Conservation (phyloP, 2,113 vertebrate genomes). For the Regulus satrapa region DNA sequence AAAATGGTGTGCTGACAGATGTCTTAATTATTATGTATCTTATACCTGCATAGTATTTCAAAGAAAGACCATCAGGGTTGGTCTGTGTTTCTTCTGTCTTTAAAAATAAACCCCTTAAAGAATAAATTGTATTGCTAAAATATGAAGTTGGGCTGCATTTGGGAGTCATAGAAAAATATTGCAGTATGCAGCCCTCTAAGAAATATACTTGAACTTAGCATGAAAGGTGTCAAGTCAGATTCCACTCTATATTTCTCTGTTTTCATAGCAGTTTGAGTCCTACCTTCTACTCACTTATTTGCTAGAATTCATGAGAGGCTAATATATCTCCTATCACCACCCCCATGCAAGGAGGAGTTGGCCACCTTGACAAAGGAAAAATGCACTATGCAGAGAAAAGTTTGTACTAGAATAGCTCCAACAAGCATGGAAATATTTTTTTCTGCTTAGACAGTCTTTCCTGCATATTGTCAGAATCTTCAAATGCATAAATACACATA, state of each 20-base stretch:
- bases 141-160: not conserved
- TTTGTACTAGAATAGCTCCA: not conserved
- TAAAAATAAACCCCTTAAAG: not conserved
- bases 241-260: not conserved
- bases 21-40: not conserved
- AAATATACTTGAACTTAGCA: not conserved
- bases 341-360: not conserved
- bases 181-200: rapidly evolving
- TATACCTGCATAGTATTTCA: not conserved
- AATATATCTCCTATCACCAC: not conserved
- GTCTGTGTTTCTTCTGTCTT: not conserved
- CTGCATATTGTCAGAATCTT: not conserved
- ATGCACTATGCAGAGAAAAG: not conserved
- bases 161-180: not conserved
- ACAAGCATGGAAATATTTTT: not conserved
- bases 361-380: not conserved
- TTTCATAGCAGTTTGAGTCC: not conserved
- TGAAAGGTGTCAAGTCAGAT: not conserved
- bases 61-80: not conserved
- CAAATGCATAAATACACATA: not conserved
- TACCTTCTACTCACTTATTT: not conserved
- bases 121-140: not conserved
- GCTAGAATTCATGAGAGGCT: not conserved
- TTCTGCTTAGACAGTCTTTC: not conserved
- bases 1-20: not conserved